These are phyloP conservation scores for Peromyscus eremicus DNA, from an alignment of 2,797 vertebrate genomes.

Conservation along the genomic window DNA sequence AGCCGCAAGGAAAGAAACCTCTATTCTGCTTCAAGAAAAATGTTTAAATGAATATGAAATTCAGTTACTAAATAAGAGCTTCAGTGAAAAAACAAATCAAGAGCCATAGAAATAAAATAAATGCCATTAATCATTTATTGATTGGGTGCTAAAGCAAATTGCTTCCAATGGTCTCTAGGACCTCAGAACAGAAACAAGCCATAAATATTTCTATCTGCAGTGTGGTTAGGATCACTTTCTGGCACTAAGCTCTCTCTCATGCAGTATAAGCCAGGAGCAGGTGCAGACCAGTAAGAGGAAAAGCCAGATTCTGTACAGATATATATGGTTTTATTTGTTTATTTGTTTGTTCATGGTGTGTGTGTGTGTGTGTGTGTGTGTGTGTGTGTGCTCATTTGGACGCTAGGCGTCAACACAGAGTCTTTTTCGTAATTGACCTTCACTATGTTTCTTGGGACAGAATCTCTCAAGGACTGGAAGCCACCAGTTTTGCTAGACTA, in stretches of 20 bases:
- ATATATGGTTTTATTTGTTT: background rate
- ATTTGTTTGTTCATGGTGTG: background rate
- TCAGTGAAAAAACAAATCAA: conserved; percentile 65
- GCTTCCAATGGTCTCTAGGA: conserved; percentile 35
- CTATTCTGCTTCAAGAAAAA: conserved; percentile 50
- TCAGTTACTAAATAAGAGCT: conserved; percentile 45
- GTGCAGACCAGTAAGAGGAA: conserved; percentile 21
- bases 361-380: background rate
- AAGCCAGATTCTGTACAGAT: conserved; percentile 1
- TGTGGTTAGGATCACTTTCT: conserved; percentile 38
- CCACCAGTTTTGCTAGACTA: background rate
- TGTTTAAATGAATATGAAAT: conserved; percentile 72
- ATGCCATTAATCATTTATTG: conserved; percentile 59
- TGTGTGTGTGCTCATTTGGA: background rate
- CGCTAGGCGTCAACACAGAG: background rate
- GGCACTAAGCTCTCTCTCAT: background rate
- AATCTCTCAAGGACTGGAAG: background rate
- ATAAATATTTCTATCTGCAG: conserved; percentile 62
- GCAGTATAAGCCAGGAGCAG: background rate
- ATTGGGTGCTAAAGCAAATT: conserved; percentile 59
- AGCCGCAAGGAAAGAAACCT: conserved; percentile 51
- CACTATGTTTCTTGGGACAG: background rate
- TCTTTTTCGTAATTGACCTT: background rate
- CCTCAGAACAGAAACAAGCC: conserved; percentile 22
- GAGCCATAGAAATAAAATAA: conserved; percentile 68